These are phyloP conservation scores for Bombus waltoni DNA, from an alignment of 1,140 invertebrate species.

Conservation along the genomic window DNA sequence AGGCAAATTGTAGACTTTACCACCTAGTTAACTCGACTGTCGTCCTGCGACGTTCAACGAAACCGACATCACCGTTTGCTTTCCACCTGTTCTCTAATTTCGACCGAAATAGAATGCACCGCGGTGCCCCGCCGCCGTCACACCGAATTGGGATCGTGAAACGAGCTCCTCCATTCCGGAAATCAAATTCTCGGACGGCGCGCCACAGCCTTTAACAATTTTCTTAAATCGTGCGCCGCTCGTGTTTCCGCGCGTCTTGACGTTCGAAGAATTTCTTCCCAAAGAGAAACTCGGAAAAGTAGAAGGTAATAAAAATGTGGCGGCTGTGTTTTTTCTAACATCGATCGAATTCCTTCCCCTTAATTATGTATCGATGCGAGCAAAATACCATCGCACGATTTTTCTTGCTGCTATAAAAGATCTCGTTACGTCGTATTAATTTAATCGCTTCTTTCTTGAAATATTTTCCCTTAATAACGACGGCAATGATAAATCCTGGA, in stretches of 20 bases:
- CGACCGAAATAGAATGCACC: neutral
- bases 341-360: too few relatives aligned
- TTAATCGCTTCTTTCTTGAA: too few relatives aligned
- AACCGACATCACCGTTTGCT: conserved; percentile 4
- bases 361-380: too few relatives aligned
- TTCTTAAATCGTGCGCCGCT: neutral
- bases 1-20: neutral
- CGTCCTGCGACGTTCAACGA: neutral
- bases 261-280: neutral
- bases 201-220: neutral
- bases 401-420: too few relatives aligned
- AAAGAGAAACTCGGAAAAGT: too few relatives aligned
- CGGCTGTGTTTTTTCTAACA: neutral
- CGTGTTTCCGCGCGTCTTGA: neutral
- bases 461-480: too few relatives aligned
- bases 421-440: too few relatives aligned
- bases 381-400: too few relatives aligned
- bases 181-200: neutral
- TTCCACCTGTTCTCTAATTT: neutral
- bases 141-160: neutral
- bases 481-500: too few relatives aligned
- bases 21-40: neutral
- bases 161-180: neutral
- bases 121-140: neutral
- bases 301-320: neutral